Percentiles rank a stretch among this genome's conserved stretches.
phyloP scores from a whole-genome alignment of 2,797 vertebrate genomes.

The Gastrophryne carolinensis region DNA sequence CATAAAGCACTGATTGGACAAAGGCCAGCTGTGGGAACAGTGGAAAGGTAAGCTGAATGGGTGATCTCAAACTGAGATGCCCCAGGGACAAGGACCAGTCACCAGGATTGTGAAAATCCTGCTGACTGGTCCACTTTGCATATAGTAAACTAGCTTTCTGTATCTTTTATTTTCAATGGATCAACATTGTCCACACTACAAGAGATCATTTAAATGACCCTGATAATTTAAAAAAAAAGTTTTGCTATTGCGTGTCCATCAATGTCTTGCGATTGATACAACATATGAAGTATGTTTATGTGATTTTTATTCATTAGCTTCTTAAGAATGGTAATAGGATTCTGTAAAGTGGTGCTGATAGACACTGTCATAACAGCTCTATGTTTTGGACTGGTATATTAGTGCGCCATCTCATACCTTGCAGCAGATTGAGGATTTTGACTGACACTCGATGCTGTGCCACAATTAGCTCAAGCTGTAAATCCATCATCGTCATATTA shows the following conservation, averaged over 20 bases:
- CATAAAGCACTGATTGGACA: too few relatives aligned
- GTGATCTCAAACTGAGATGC: too few relatives aligned
- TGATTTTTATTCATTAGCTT: not conserved
- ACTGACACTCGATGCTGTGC: constrained; percentile 81
- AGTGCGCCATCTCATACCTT: constrained; percentile 60
- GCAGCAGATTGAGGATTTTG: constrained; percentile 69
- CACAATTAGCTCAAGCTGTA: constrained; percentile 82
- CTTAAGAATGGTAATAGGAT: not conserved
- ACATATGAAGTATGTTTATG: too few relatives aligned
- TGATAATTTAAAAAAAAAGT: not conserved
- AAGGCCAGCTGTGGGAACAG: too few relatives aligned
- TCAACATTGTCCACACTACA: too few relatives aligned
- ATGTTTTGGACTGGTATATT: constrained; percentile 19
- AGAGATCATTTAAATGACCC: too few relatives aligned
- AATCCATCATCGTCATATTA: constrained; percentile 72
- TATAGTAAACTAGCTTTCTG: too few relatives aligned
- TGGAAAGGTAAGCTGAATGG: too few relatives aligned
- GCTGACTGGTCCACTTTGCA: too few relatives aligned
- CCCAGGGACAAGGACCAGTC: too few relatives aligned
- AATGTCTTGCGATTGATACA: not conserved
- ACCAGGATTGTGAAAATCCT: too few relatives aligned
- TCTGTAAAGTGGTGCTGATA: not conserved
- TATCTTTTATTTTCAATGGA: too few relatives aligned
- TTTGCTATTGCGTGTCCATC: not conserved
- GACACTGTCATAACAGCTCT: not conserved